Percentiles rank a stretch among this genome's conserved stretches.
phyloP scores from a whole-genome alignment of 2,797 vertebrate genomes.

The Fistularia commersonii region DNA sequence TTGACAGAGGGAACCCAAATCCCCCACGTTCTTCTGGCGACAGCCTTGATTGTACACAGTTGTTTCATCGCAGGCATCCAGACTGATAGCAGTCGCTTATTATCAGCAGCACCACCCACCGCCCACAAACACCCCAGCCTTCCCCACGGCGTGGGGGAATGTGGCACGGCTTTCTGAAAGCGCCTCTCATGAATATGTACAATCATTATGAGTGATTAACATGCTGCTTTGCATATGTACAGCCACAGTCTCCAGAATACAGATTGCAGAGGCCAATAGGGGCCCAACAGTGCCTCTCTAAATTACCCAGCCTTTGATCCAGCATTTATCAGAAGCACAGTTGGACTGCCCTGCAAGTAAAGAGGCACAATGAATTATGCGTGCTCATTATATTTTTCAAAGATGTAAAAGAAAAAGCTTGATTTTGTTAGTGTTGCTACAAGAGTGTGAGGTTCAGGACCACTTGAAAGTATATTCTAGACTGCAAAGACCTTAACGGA shows the following conservation, averaged over 20 bases:
- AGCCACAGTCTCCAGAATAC: constrained; percentile 63
- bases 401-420: constrained; percentile 34
- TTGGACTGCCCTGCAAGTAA: constrained; percentile 46
- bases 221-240: constrained; percentile 73
- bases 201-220: constrained; percentile 75
- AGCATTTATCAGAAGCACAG: constrained; percentile 61
- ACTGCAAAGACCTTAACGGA: no score
- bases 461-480: background rate
- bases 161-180: constrained; percentile 44
- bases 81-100: constrained; percentile 43
- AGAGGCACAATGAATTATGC: constrained; percentile 65
- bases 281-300: constrained; percentile 61
- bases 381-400: constrained; percentile 55
- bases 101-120: constrained; percentile 53
- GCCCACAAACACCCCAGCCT: constrained; percentile 43
- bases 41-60: constrained; percentile 43
- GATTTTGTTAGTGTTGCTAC: constrained; percentile 22
- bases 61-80: constrained; percentile 40
- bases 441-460: constrained; percentile 10
- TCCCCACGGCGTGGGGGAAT: constrained; percentile 45
- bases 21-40: constrained; percentile 41
- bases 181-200: constrained; percentile 76
- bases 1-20: constrained; percentile 52
- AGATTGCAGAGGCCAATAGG: constrained; percentile 61
- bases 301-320: constrained; percentile 74